A percentile compares a stretch with the other conserved stretches of the same genome.
phyloP scores from a whole-genome alignment of 1,140 invertebrate species.

The Drosophila azteca region DNA sequence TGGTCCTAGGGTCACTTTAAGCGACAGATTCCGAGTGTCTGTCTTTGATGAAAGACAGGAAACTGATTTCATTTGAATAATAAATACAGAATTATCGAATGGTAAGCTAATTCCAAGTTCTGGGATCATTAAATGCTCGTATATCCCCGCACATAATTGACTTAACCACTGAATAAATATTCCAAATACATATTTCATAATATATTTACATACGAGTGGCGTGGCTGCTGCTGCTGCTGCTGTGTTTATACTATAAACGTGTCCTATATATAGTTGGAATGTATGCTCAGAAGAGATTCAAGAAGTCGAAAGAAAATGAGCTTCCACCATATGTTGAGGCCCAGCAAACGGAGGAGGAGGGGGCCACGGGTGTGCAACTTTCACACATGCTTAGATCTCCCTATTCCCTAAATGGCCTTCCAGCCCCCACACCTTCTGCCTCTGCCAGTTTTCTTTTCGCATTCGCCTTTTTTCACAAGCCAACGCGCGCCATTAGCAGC shows the following conservation, averaged over 20 bases:
- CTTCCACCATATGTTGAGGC: constrained; percentile 36
- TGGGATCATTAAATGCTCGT: too few relatives aligned
- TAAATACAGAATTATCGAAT: neutral
- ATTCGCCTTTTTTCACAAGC: constrained; percentile 55
- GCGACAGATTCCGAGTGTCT: constrained; percentile 3
- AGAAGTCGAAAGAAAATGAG: constrained; percentile 16
- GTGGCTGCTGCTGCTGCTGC: too few relatives aligned
- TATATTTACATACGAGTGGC: too few relatives aligned
- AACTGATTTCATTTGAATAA: constrained; percentile 14
- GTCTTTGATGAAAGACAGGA: constrained; percentile 1
- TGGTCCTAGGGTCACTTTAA: constrained; percentile 22
- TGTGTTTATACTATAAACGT: too few relatives aligned
- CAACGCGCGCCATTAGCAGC: constrained; percentile 57
- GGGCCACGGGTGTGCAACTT: neutral
- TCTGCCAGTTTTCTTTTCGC: constrained; percentile 15
- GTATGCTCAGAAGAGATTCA: too few relatives aligned
- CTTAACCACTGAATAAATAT: too few relatives aligned
- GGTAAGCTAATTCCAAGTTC: too few relatives aligned
- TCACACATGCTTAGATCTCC: constrained; percentile 42
- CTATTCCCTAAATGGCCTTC: constrained; percentile 23
- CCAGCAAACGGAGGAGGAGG: neutral
- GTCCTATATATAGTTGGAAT: too few relatives aligned
- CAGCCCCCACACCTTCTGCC: too few relatives aligned
- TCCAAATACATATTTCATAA: too few relatives aligned
- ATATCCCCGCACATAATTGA: too few relatives aligned